phyloP scores from a whole-genome alignment of 2,797 vertebrate genomes.

The Alfaro cultratus region DNA sequence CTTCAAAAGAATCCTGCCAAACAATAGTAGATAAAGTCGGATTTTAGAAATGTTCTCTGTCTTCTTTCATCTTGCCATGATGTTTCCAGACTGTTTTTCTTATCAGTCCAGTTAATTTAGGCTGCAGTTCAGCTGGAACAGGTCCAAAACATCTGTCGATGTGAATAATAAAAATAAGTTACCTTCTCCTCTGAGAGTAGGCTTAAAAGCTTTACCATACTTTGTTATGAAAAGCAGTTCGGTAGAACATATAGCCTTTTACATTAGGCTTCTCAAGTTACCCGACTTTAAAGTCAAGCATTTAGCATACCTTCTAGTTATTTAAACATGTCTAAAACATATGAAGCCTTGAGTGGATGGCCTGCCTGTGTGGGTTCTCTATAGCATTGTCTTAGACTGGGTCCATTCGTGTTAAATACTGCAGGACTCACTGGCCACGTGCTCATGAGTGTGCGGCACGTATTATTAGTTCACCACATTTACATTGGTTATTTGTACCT shows the following conservation, averaged over 20 bases:
- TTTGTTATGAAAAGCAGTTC: slow-evolving; percentile 62
- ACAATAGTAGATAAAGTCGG: slow-evolving; percentile 67
- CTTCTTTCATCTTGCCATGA: slow-evolving; percentile 31
- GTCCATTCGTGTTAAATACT: slow-evolving; percentile 35
- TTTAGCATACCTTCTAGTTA: slow-evolving; percentile 37
- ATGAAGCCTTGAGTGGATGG: slow-evolving; percentile 20
- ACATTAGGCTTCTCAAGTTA: slow-evolving; percentile 58
- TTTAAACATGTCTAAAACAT: slow-evolving; percentile 42
- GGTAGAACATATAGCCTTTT: slow-evolving; percentile 52
- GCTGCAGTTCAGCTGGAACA: slow-evolving; percentile 53
- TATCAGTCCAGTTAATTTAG: slow-evolving; percentile 62
- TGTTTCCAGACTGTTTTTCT: slow-evolving; percentile 65
- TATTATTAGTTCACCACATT: slow-evolving; percentile 65
- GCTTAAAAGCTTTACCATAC: slow-evolving; percentile 52
- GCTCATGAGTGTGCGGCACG: slow-evolving; percentile 39
- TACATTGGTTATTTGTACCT: slow-evolving; percentile 53
- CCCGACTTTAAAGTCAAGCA: slow-evolving; percentile 56
- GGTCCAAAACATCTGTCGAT: slow-evolving; percentile 62
- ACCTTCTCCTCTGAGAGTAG: slow-evolving; percentile 49
- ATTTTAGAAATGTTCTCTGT: slow-evolving; percentile 66
- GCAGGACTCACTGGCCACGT: slow-evolving; percentile 24
- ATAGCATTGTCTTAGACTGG: slow-evolving; percentile 29
- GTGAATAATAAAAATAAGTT: slow-evolving; percentile 72
- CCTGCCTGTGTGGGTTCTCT: slow-evolving; percentile 23
- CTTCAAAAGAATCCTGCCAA: slow-evolving; percentile 56